Evolutionary conservation across 2,113 vertebrate genomes (phyloP).

Genomic region (Neolamprologus ventralis): DNA sequence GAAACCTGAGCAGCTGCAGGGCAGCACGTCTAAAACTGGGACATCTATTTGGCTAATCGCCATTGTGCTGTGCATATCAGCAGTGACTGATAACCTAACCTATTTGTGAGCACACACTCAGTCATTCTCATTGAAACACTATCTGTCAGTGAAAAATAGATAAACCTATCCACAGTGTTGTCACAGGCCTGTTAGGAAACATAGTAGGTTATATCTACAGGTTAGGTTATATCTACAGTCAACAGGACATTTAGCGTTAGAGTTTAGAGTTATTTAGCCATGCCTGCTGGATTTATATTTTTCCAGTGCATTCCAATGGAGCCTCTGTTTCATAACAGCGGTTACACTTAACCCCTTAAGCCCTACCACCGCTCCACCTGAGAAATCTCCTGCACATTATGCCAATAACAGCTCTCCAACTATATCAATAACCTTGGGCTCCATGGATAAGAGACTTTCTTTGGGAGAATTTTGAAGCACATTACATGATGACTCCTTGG

Average conservation of each 20-base stretch:
- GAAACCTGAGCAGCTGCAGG: not conserved
- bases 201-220: constrained; percentile 25
- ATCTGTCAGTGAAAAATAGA: not conserved
- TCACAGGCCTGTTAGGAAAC: not conserved
- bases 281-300: not conserved
- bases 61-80: not conserved
- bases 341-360: not conserved
- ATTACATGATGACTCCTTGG: not conserved
- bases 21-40: constrained; percentile 1
- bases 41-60: constrained; percentile 4
- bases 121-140: not conserved
- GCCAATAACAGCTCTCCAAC: not conserved
- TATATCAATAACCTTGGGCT: not conserved
- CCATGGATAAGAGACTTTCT: not conserved
- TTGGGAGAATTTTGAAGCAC: not conserved
- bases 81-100: constrained; percentile 7
- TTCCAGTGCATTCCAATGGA: not conserved
- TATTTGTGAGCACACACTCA: not conserved
- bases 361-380: not conserved
- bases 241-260: not conserved
- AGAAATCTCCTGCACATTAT: not conserved
- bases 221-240: constrained; percentile 21
- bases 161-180: constrained; percentile 9
- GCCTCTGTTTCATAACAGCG: not conserved
- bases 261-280: not conserved